Percentiles rank a stretch among this genome's conserved stretches.
phyloP scores from a whole-genome alignment of 2,113 vertebrate genomes.

The Lichenostomus cassidix region DNA sequence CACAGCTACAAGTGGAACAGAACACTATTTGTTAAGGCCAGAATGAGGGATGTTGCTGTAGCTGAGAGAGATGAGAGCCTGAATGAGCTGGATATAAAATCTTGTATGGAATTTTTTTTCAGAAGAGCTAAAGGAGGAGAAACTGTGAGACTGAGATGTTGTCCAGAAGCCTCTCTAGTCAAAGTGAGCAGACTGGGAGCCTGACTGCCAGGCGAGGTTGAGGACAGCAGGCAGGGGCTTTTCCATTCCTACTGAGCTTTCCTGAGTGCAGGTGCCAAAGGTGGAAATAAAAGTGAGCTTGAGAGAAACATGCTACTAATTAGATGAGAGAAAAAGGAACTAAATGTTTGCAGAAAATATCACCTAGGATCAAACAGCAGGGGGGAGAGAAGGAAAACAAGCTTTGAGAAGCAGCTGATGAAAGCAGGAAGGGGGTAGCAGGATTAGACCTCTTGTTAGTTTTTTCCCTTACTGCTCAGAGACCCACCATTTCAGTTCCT shows the following conservation, averaged over 20 bases:
- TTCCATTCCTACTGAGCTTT: background rate
- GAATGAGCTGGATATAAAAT: background rate
- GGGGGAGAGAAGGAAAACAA: background rate
- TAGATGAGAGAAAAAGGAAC: background rate
- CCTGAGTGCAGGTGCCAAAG: background rate
- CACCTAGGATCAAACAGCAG: background rate
- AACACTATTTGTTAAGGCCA: background rate
- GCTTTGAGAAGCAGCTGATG: background rate
- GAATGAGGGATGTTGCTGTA: background rate
- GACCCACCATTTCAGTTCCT: background rate
- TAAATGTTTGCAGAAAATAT: background rate
- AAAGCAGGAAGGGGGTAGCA: background rate
- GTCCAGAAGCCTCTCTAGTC: background rate
- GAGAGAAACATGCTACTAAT: background rate
- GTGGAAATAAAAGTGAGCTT: background rate
- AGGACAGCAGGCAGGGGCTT: background rate
- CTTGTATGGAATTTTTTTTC: background rate
- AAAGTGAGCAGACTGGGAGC: background rate
- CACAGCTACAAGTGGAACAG: background rate
- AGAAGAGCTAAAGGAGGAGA: background rate
- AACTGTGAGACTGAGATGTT: background rate
- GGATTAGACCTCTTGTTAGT: background rate
- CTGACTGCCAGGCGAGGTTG: background rate
- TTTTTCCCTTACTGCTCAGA: background rate
- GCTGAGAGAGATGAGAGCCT: background rate